Conservation (phyloP, 2,113 vertebrate genomes). For the Gymnocephalus cernua region DNA sequence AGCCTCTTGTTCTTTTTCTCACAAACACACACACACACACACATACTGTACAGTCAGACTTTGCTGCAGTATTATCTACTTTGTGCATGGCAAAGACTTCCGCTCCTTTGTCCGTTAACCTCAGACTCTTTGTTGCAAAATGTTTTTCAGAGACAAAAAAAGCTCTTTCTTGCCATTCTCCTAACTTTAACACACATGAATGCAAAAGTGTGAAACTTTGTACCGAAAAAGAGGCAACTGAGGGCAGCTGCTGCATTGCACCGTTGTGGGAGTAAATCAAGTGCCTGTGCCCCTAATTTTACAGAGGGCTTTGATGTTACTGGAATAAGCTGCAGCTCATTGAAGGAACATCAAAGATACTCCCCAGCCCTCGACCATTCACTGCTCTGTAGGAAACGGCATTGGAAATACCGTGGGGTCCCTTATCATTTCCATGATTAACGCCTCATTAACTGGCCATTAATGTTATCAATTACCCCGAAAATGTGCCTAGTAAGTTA, state of each 20-base stretch:
- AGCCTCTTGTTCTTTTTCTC: conserved; percentile 10
- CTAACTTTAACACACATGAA: background rate
- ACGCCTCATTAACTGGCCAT: conserved; percentile 51
- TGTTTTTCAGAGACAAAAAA: conserved; percentile 10
- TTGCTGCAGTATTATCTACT: background rate
- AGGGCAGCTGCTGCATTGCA: conserved; percentile 50
- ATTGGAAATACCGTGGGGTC: conserved; percentile 36
- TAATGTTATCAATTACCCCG: conserved; percentile 63
- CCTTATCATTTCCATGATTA: conserved; percentile 56
- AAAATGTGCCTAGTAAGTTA: conserved; percentile 38
- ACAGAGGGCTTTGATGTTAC: conserved; percentile 69
- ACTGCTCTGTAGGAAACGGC: conserved; percentile 36
- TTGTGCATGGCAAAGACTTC: background rate
- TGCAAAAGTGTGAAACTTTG: conserved; percentile 39
- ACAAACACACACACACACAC: conserved; percentile 15
- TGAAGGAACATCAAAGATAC: conserved; percentile 72
- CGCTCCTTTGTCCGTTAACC: background rate
- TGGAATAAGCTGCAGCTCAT: conserved; percentile 65
- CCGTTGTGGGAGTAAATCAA: conserved; percentile 55
- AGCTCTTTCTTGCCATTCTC: background rate
- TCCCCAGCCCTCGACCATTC: conserved; percentile 25
- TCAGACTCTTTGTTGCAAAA: conserved; percentile 20
- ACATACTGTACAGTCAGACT: background rate
- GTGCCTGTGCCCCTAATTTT: conserved; percentile 64
- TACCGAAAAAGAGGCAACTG: conserved; percentile 30